Evolutionary conservation across 2,888 invertebrate species (phyloP).

Genomic region (Imbricaverruca yamaguchii): DNA sequence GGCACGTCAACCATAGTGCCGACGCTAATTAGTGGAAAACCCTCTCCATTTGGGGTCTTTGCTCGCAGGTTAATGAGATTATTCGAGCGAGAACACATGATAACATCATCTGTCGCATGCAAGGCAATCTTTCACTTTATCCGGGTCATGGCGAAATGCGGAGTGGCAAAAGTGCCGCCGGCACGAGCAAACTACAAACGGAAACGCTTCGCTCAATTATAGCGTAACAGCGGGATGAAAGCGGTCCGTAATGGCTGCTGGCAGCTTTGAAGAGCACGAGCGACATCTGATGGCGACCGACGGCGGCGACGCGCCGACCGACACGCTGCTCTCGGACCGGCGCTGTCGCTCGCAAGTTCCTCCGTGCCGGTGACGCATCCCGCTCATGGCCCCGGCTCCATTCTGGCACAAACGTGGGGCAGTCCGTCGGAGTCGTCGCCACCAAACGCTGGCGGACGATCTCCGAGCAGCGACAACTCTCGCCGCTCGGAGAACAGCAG

Average conservation of each 20-base stretch:
- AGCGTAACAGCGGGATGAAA: not conserved
- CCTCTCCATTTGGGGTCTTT: not conserved
- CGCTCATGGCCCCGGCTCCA: not conserved
- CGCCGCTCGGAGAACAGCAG: not conserved
- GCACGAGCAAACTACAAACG: not conserved
- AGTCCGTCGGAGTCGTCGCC: too few relatives aligned
- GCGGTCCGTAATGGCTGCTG: not conserved
- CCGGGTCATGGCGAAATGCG: not conserved
- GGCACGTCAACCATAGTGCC: too few relatives aligned
- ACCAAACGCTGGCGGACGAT: not conserved
- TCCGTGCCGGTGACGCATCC: not conserved
- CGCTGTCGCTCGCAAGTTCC: not conserved
- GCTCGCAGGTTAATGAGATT: not conserved
- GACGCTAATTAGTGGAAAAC: not conserved
- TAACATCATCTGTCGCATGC: constrained; percentile 7
- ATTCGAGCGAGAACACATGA: not conserved
- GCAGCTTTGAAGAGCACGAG: not conserved
- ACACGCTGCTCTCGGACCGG: not conserved
- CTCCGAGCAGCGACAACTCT: not conserved
- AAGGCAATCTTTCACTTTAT: not conserved
- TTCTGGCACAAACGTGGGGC: not conserved
- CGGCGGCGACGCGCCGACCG: not conserved
- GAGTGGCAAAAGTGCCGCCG: not conserved
- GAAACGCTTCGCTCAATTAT: not conserved
- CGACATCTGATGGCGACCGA: not conserved